Evolutionary conservation across 2,888 invertebrate genomes (phyloP).

Genomic region (Monopis laevigella): DNA sequence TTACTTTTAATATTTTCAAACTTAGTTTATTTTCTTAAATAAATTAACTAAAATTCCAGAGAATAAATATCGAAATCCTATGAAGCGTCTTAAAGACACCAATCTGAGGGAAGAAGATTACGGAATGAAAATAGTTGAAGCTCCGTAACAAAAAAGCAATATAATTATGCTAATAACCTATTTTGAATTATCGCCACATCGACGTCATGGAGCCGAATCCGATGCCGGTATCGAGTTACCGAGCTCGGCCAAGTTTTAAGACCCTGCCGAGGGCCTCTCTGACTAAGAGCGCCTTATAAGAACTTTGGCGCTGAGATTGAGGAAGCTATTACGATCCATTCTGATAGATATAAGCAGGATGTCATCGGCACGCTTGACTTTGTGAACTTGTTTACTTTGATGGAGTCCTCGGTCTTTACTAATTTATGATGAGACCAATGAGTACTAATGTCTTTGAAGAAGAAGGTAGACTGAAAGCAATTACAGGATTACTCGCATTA

Average conservation of each 20-base stretch:
- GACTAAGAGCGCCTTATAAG: conserved; percentile 65
- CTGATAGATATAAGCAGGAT: conserved; percentile 62
- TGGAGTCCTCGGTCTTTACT: conserved; percentile 39
- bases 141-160: conserved; percentile 22
- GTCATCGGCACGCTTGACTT: conserved; percentile 63
- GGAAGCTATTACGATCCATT: conserved; percentile 64
- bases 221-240: conserved; percentile 57
- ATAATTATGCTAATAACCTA: conserved; percentile 57
- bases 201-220: conserved; percentile 31
- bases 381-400: conserved; percentile 61
- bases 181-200: conserved; percentile 51
- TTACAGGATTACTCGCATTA: too few species aligned
- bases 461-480: too few species aligned
- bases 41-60: too few species aligned
- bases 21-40: too few species aligned
- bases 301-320: conserved; percentile 65
- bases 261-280: conserved; percentile 58
- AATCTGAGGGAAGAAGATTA: too few species aligned
- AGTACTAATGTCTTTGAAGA: neutral
- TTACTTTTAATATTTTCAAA: too few species aligned
- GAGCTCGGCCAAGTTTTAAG: conserved; percentile 62
- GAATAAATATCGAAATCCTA: too few species aligned
- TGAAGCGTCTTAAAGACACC: too few species aligned
- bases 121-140: conserved; percentile 9
- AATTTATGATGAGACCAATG: conserved; percentile 36